Evolutionary conservation across 2,113 vertebrate species (phyloP).

Genomic region (Solenodon paradoxus): DNA sequence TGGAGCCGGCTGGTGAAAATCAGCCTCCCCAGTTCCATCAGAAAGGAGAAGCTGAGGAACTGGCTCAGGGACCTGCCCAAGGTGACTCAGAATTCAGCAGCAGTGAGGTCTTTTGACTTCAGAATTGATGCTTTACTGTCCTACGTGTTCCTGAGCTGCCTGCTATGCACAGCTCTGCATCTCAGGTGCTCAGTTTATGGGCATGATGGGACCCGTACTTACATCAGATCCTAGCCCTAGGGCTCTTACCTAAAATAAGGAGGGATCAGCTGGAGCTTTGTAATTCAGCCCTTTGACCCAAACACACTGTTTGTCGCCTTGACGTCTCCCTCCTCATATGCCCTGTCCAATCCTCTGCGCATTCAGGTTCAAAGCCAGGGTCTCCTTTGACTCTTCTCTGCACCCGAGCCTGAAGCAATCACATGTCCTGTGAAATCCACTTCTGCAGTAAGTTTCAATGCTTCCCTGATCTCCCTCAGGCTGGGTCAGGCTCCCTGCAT

Average conservation of each 20-base stretch:
- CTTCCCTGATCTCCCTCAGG: neutral
- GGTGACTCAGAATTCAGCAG: neutral
- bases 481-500: too few species aligned
- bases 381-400: neutral
- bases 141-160: rapidly evolving
- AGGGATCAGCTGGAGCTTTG: neutral
- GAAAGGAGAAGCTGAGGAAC: neutral
- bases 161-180: rapidly evolving
- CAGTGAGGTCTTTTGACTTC: neutral
- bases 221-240: neutral
- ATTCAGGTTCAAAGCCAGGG: rapidly evolving
- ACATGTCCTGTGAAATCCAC: neutral
- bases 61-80: neutral
- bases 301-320: rapidly evolving
- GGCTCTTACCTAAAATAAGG: neutral
- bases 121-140: neutral
- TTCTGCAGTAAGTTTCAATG: neutral
- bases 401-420: too few species aligned
- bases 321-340: rapidly evolving
- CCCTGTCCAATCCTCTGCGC: neutral
- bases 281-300: neutral
- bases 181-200: neutral
- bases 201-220: neutral
- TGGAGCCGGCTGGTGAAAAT: neutral
- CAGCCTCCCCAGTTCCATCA: neutral